Evolutionary conservation across 2,888 invertebrate species (phyloP).

Genomic region (Hedya salicella): DNA sequence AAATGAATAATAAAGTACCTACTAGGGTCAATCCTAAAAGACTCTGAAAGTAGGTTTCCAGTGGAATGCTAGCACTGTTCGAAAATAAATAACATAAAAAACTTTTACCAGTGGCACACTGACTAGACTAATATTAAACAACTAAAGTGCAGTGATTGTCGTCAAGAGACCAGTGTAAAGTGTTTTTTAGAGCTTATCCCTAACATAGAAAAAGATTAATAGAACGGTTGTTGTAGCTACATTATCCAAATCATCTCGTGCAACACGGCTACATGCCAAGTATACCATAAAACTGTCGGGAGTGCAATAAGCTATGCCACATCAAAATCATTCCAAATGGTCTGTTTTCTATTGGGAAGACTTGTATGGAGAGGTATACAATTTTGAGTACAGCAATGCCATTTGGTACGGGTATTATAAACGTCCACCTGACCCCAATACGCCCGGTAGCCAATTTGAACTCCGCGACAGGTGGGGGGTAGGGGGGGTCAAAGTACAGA

Average conservation of each 20-base stretch:
- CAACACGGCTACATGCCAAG: conserved; percentile 16
- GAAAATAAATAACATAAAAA: conserved; percentile 21
- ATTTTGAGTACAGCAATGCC: no score
- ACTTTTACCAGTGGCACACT: conserved; percentile 26
- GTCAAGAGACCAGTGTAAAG: conserved; percentile 18
- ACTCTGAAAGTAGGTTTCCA: conserved; percentile 13
- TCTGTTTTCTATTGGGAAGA: no score
- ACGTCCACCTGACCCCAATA: no score
- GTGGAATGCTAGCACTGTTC: conserved; percentile 24
- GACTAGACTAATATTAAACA: conserved; percentile 26
- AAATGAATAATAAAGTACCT: conserved; percentile 15
- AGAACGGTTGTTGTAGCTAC: conserved; percentile 12
- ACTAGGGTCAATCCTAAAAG: conserved; percentile 16
- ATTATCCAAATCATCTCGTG: conserved; percentile 17
- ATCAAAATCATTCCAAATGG: conserved; percentile 18
- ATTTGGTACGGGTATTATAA: no score
- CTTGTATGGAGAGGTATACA: no score
- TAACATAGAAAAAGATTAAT: conserved; percentile 24
- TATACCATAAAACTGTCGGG: conserved; percentile 18
- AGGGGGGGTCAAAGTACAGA: no score
- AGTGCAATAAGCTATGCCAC: conserved; percentile 24
- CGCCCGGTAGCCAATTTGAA: no score
- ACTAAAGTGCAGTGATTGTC: conserved; percentile 23
- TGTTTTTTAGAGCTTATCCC: conserved; percentile 18
- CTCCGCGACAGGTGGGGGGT: no score